These are phyloP conservation scores for Pogoniulus pusillus DNA, from an alignment of 2,797 vertebrate species.

Conservation along the genomic window DNA sequence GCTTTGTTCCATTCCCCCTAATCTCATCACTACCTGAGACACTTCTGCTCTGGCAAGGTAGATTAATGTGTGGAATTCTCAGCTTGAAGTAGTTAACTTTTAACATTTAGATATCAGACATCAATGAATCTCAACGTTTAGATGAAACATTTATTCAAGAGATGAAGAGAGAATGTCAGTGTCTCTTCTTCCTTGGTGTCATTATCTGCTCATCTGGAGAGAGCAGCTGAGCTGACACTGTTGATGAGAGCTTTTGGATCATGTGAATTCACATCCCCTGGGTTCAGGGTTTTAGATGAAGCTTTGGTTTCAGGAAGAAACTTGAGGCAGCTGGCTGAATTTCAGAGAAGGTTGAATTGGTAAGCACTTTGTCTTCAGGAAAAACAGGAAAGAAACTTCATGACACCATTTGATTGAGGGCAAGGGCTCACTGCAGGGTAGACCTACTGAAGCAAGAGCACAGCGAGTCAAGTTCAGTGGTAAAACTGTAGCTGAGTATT, in stretches of 20 bases:
- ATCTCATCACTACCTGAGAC: no score
- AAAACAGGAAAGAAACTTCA: not conserved
- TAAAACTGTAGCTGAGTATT: not conserved
- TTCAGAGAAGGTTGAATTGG: not conserved
- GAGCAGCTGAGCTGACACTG: not conserved
- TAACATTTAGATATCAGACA: not conserved
- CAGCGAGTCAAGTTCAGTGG: not conserved
- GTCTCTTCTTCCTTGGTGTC: not conserved
- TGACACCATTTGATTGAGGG: not conserved
- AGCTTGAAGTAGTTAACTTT: not conserved
- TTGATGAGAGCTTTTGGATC: not conserved
- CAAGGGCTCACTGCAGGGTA: not conserved
- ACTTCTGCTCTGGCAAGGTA: not conserved
- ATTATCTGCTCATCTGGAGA: constrained; percentile 1
- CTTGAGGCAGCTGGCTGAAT: not conserved
- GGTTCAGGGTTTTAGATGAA: not conserved
- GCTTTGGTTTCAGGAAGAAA: not conserved
- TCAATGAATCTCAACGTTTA: not conserved
- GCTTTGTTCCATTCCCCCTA: no score
- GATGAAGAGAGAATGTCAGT: not conserved
- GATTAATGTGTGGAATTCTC: not conserved
- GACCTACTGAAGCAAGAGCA: not conserved
- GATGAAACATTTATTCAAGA: constrained; percentile 5
- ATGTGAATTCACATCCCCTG: not conserved
- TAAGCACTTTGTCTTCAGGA: not conserved